Conservation (phyloP, 2,888 invertebrate species). For the Cephus pygmeus region DNA sequence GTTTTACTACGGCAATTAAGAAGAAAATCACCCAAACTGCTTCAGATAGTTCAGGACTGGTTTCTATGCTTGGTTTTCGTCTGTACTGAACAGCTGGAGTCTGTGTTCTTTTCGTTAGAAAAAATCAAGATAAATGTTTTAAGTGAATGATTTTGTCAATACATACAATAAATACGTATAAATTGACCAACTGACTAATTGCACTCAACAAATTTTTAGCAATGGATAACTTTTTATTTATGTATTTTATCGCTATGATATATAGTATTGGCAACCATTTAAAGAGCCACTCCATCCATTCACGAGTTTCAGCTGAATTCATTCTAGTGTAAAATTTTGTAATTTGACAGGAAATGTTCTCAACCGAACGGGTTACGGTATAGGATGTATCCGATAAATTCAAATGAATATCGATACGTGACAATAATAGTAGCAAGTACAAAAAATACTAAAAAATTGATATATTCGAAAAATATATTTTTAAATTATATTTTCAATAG, state of each 20-base stretch:
- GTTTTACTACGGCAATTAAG: constrained; percentile 13
- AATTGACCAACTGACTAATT: neutral
- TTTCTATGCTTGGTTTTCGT: neutral
- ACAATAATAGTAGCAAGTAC: neutral
- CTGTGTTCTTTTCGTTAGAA: neutral
- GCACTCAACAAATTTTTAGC: neutral
- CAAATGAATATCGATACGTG: neutral
- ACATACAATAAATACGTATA: neutral
- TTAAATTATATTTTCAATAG: too few relatives aligned
- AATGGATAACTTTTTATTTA: too few relatives aligned
- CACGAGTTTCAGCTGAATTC: neutral
- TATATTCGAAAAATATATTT: too few relatives aligned
- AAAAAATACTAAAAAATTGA: neutral
- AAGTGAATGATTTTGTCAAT: too few relatives aligned
- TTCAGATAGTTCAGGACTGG: neutral
- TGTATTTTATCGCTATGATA: too few relatives aligned
- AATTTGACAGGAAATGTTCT: neutral
- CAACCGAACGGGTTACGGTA: neutral
- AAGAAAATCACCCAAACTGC: neutral
- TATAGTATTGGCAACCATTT: too few relatives aligned
- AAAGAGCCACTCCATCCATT: too few relatives aligned
- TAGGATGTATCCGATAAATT: neutral
- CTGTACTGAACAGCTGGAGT: neutral
- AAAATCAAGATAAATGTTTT: neutral
- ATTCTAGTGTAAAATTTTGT: neutral